A percentile compares a stretch with the other conserved stretches of the same genome.
Evolutionary conservation across 64 coral and sea anemone genomes (phyloP).

Genomic region (Catalaphyllia jardinei): DNA sequence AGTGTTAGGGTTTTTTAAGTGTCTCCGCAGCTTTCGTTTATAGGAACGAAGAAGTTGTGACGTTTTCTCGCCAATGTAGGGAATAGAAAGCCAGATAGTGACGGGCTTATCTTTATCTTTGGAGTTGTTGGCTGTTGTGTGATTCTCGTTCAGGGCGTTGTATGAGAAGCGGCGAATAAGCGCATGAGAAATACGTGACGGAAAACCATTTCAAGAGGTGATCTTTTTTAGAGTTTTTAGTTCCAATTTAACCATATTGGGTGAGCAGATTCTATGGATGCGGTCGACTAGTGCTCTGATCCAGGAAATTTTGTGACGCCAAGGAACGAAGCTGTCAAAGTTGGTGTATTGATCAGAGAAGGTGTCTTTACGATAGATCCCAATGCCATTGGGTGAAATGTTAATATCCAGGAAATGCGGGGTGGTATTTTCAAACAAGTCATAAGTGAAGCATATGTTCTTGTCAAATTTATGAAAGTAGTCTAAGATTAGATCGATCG

Average conservation of each 20-base stretch:
- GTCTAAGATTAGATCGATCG: conserved; percentile 1
- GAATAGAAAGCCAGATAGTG: not conserved
- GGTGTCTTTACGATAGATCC: conserved; percentile 15
- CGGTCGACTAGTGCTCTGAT: conserved; percentile 15
- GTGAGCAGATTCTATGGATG: conserved; percentile 7
- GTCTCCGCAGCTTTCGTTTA: not conserved
- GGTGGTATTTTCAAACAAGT: conserved; percentile 26
- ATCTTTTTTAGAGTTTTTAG: not conserved
- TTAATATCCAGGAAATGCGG: conserved; percentile 33
- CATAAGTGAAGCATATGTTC: conserved; percentile 32
- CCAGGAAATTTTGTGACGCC: conserved; percentile 45
- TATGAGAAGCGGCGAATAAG: not conserved
- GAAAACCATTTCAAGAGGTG: conserved; percentile 18
- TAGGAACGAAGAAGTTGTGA: not conserved
- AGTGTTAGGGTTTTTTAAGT: not conserved
- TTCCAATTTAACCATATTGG: conserved; percentile 2
- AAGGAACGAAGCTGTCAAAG: conserved; percentile 27
- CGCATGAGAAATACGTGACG: conserved; percentile 1
- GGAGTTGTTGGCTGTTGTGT: not conserved
- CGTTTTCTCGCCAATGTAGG: not conserved
- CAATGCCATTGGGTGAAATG: conserved; percentile 24
- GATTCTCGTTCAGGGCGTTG: not conserved
- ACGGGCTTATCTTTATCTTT: not conserved
- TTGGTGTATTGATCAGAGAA: conserved; percentile 42
- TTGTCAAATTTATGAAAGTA: conserved; percentile 24